These are phyloP conservation scores for Hyppa rectilinea DNA, from an alignment of 2,888 invertebrate species.

Conservation along the genomic window DNA sequence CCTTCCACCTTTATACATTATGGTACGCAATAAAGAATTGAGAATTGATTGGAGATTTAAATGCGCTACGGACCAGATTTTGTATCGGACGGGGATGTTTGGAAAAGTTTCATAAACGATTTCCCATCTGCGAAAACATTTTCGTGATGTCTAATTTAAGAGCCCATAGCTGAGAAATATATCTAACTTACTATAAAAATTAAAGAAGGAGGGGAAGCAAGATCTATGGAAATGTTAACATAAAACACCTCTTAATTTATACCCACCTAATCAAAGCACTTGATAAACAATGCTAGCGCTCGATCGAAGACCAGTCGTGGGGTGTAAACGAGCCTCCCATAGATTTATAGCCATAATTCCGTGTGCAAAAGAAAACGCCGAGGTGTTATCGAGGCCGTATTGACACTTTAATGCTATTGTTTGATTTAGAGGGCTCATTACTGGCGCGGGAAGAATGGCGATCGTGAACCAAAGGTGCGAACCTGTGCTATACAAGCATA, in stretches of 20 bases:
- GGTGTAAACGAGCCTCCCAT: slow-evolving; percentile 77
- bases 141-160: neutral
- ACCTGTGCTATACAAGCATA: slow-evolving; percentile 71
- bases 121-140: neutral
- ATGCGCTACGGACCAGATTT: neutral
- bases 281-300: slow-evolving; percentile 48
- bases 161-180: neutral
- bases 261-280: slow-evolving; percentile 39
- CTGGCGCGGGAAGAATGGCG: slow-evolving; percentile 83
- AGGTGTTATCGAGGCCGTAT: slow-evolving; percentile 88
- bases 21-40: too few species aligned
- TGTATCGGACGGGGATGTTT: neutral
- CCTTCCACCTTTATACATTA: too few species aligned
- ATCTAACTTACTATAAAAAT: neutral
- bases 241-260: slow-evolving; percentile 38
- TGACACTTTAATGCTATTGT: slow-evolving; percentile 91
- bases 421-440: slow-evolving; percentile 90
- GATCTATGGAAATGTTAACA: neutral
- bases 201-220: neutral
- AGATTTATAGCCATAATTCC: slow-evolving; percentile 89
- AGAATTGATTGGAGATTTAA: too few species aligned
- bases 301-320: slow-evolving; percentile 70
- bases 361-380: slow-evolving; percentile 88
- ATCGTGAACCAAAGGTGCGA: slow-evolving; percentile 82
- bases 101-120: neutral